phyloP scores from a whole-genome alignment of 2,888 invertebrate species.

The Orgyia antiqua region DNA sequence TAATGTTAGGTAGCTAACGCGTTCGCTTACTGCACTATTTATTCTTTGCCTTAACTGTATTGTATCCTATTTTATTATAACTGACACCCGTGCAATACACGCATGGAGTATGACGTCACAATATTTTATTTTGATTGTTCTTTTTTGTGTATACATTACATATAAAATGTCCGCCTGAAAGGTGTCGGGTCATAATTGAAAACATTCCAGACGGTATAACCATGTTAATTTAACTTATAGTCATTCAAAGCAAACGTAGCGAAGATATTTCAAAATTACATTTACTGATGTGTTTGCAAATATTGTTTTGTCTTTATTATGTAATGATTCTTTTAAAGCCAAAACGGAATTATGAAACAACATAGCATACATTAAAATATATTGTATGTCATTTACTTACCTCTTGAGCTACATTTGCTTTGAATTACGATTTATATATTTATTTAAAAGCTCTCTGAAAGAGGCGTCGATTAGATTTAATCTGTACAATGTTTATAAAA shows the following conservation, averaged over 20 bases:
- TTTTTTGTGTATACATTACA: constrained; percentile 36
- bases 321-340: too few relatives aligned
- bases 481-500: constrained; percentile 62
- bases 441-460: neutral
- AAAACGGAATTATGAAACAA: too few relatives aligned
- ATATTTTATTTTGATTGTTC: constrained; percentile 31
- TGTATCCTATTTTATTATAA: constrained; percentile 23
- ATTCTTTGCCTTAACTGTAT: constrained; percentile 40
- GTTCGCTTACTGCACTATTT: constrained; percentile 60
- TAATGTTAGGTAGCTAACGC: constrained; percentile 70
- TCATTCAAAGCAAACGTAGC: constrained; percentile 23
- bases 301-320: too few relatives aligned
- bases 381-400: too few relatives aligned
- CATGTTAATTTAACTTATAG: constrained; percentile 61
- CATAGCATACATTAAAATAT: too few relatives aligned
- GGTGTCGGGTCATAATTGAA: constrained; percentile 69
- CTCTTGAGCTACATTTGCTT: too few relatives aligned
- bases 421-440: neutral
- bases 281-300: too few relatives aligned
- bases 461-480: constrained; percentile 56
- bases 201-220: constrained; percentile 75
- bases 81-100: too few relatives aligned
- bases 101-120: too few relatives aligned
- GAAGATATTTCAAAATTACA: too few relatives aligned
- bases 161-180: constrained; percentile 70